phyloP scores from a whole-genome alignment of 2,888 invertebrate species.

The Leptarthrus brevirostris region DNA sequence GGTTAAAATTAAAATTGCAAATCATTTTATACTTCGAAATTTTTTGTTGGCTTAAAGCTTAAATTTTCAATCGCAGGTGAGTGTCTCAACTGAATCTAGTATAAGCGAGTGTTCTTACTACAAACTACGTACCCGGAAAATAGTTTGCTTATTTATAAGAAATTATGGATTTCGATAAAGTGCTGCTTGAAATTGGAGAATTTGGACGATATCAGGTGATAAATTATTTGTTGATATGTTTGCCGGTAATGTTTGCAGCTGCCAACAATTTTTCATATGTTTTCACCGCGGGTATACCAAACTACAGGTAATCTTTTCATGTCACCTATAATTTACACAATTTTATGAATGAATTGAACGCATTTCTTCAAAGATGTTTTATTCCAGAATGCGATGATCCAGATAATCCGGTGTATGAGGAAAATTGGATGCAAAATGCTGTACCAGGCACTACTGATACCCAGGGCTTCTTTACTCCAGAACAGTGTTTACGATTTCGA shows the following conservation, averaged over 20 bases:
- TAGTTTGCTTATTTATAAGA: background rate
- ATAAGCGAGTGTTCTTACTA: too few species aligned
- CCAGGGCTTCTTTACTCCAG: slow-evolving; percentile 61
- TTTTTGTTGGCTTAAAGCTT: too few species aligned
- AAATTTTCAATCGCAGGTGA: too few species aligned
- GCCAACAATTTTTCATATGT: slow-evolving; percentile 73
- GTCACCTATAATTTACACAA: background rate
- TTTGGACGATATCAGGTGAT: slow-evolving; percentile 71
- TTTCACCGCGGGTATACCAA: slow-evolving; percentile 72
- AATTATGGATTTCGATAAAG: slow-evolving; percentile 72
- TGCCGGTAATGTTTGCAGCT: slow-evolving; percentile 72
- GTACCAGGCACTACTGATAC: slow-evolving; percentile 66
- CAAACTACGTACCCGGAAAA: background rate
- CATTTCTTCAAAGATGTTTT: slow-evolving; percentile 66
- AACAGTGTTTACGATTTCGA: slow-evolving; percentile 59
- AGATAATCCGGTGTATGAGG: slow-evolving; percentile 61
- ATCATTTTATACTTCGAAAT: too few species aligned
- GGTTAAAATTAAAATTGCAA: too few species aligned
- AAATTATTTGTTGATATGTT: slow-evolving; percentile 70
- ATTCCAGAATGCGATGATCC: slow-evolving; percentile 70
- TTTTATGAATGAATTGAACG: slow-evolving; percentile 1
- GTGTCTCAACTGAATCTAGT: too few species aligned
- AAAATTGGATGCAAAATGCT: slow-evolving; percentile 68
- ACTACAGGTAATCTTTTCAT: slow-evolving; percentile 68
- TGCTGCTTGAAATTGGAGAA: slow-evolving; percentile 72